These are phyloP conservation scores for Reticulitermes lucifugus DNA, from an alignment of 2,888 invertebrate species.

Conservation along the genomic window DNA sequence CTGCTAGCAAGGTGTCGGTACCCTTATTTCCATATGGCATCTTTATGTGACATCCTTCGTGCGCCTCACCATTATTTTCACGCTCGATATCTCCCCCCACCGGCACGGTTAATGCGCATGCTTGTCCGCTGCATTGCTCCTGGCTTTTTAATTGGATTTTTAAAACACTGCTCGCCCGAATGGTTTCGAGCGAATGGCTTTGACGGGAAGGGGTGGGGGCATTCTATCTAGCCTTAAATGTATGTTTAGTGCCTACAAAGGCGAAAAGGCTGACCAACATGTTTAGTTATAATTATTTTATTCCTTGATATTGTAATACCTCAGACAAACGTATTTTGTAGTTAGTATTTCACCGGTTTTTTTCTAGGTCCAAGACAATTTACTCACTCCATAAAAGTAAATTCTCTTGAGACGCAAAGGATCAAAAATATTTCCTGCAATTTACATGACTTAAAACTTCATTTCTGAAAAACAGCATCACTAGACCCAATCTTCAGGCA, in stretches of 20 bases:
- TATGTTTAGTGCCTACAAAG: conserved; percentile 3
- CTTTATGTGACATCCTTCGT: conserved; percentile 15
- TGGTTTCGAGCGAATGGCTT: conserved; percentile 43
- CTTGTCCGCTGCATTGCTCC: conserved; percentile 30
- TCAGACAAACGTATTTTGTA: too few species aligned
- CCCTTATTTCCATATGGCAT: conserved; percentile 27
- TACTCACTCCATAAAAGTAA: too few species aligned
- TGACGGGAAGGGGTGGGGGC: conserved; percentile 30
- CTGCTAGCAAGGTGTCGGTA: not conserved
- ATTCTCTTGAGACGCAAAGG: too few species aligned
- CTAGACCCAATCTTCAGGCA: too few species aligned
- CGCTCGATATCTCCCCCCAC: conserved; percentile 40
- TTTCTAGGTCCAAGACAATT: too few species aligned
- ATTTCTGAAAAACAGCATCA: too few species aligned
- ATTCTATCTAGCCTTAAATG: not conserved
- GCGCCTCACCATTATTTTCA: conserved; percentile 39
- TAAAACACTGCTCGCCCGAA: conserved; percentile 47
- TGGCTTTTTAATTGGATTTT: conserved; percentile 48
- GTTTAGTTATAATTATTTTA: not conserved
- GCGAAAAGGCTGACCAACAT: not conserved
- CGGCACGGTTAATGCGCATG: conserved; percentile 11
- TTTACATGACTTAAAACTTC: too few species aligned
- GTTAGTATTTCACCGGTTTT: too few species aligned
- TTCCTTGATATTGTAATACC: not conserved
- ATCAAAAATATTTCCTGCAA: too few species aligned